phyloP scores from a whole-genome alignment of 2,888 invertebrate genomes.

The Limnephilus marmoratus region DNA sequence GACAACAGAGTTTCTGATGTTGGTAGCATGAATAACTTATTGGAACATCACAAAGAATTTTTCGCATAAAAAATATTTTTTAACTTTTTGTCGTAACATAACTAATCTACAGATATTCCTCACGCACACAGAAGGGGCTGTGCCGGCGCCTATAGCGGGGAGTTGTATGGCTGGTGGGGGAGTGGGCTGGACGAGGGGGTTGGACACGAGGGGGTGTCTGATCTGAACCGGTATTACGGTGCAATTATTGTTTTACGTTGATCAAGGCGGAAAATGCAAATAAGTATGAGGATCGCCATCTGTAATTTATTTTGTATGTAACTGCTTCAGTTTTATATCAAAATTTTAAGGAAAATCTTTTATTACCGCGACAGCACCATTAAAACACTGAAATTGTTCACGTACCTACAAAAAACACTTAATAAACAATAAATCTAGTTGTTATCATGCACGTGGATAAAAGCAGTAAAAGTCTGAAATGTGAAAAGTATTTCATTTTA shows the following conservation, averaged over 20 bases:
- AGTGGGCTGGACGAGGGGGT: background rate
- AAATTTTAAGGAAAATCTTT: too few relatives aligned
- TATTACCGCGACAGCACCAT: too few relatives aligned
- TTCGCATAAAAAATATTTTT: background rate
- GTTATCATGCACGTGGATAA: too few relatives aligned
- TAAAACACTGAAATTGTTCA: too few relatives aligned
- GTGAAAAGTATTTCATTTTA: too few relatives aligned
- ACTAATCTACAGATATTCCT: background rate
- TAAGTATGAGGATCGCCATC: background rate
- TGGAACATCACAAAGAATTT: background rate
- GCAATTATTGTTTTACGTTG: conserved; percentile 16
- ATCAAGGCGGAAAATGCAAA: background rate
- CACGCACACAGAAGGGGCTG: background rate
- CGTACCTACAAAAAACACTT: too few relatives aligned
- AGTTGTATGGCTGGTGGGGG: background rate
- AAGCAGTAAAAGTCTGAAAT: too few relatives aligned
- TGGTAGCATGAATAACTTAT: background rate
- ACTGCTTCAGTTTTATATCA: too few relatives aligned
- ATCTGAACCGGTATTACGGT: conserved; percentile 2
- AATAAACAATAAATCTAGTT: too few relatives aligned
- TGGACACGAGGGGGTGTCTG: conserved; percentile 7
- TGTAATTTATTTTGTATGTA: background rate
- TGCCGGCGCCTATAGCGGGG: background rate
- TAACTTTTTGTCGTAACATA: background rate
- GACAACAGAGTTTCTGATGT: background rate